phyloP scores from a whole-genome alignment of 2,888 invertebrate species.

The Prostheceraeus crozeri region DNA sequence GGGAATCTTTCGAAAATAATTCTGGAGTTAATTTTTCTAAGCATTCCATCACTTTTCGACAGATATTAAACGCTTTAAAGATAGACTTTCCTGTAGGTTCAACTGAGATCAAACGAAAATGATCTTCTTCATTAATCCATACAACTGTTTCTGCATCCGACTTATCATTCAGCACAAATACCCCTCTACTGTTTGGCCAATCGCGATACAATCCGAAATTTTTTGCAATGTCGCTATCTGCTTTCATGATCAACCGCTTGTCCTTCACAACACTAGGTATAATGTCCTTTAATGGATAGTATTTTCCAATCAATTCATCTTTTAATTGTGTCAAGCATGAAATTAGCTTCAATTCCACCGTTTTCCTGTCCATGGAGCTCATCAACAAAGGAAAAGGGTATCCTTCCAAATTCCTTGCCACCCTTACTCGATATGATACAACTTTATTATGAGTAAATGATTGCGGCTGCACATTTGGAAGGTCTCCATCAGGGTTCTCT shows the following conservation, averaged over 20 bases:
- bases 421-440: not conserved
- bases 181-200: constrained; percentile 23
- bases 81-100: not conserved
- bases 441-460: constrained; percentile 23
- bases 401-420: constrained; percentile 10
- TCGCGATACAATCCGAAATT: constrained; percentile 13
- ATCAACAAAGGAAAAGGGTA: constrained; percentile 27
- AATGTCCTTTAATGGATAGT: constrained; percentile 9
- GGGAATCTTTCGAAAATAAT: too few relatives aligned
- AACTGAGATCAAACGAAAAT: constrained; percentile 3
- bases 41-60: too few relatives aligned
- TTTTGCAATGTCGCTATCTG: not conserved
- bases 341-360: constrained; percentile 12
- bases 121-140: constrained; percentile 6
- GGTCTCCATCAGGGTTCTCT: not conserved
- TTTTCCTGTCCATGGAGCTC: not conserved
- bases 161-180: constrained; percentile 19
- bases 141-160: not conserved
- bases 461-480: too few relatives aligned
- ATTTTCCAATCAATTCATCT: constrained; percentile 6
- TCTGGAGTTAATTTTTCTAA: too few relatives aligned
- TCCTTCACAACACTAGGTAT: constrained; percentile 8
- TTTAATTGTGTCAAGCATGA: not conserved
- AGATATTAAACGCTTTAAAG: too few relatives aligned
- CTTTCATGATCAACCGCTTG: not conserved